Base-by-base conservation (phyloP, 2,113 vertebrate species). In the Gobio gobio region DNA sequence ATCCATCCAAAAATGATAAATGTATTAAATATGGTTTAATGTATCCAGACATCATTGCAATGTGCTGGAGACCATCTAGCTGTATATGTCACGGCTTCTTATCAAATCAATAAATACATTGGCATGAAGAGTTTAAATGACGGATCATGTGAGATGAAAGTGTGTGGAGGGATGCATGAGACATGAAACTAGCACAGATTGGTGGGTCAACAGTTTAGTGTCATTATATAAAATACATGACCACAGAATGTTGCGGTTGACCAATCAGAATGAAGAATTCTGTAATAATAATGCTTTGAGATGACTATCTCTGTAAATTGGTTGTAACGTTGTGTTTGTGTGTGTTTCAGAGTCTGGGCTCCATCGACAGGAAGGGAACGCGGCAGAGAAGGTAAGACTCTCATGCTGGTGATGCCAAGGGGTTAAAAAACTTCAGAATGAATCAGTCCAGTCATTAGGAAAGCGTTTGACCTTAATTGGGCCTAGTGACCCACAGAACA, bases 281-380 rank as follows among this genome's bases (percentile, higher is more conserved):
- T 40, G 33, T 20, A 68, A 68, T 40, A 36, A 70, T 36, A 5
- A 40, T 70, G 10, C 40, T 70, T 12, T 70, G 66, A 70, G 20
- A 22, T 40, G 33, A 22, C 8, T 5, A 70, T 70, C 9, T 68
- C 18, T 43, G 66, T 40, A 43, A 70, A 70, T 12, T 70, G 66
- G 33, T 70, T 10, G 16, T 36, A 68, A 68, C 16, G 3, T 18
- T 20, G 29, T 68, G 66, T 70, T 43, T 74, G 7, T 45, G 24
- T 61, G 54, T 75, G 54, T 84, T 49, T 68, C 61, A 81, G 78
- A 81, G 78, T 81, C 61, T 81, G 26, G 78, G 78, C 43, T 89
- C 87, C 76, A 83, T 86, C 10, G 87, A 89, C 78, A 78, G 87
- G 56, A 89, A 89, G 56, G 85, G 82, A 12, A 51, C 72, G 1